Percentiles rank a stretch among this genome's conserved stretches.
These are phyloP conservation scores for Lordiphosa collinella DNA, from an alignment of 1,140 invertebrate species.

Conservation along the genomic window DNA sequence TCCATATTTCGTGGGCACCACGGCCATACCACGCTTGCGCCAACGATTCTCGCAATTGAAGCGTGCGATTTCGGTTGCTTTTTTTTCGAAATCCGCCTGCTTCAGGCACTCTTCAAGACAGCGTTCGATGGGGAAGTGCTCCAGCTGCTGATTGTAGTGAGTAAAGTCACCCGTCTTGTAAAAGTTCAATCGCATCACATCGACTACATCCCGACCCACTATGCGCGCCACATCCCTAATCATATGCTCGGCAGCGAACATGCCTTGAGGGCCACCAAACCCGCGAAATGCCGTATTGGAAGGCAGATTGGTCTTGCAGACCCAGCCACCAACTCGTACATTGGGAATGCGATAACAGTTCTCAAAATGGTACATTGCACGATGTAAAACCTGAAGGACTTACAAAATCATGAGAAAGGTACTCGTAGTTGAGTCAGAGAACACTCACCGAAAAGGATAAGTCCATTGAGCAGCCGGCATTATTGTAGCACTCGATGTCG, in stretches of 20 bases:
- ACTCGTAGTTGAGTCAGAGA: too few species aligned
- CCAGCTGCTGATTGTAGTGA: conserved; percentile 88
- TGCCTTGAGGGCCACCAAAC: conserved; percentile 94
- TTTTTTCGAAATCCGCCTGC: conserved; percentile 84
- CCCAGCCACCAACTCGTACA: conserved; percentile 83
- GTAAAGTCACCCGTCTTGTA: conserved; percentile 90
- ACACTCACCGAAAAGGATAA: conserved; percentile 88
- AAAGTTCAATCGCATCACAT: conserved; percentile 87
- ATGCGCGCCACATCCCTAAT: conserved; percentile 87
- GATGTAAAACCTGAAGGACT: conserved; percentile 86
- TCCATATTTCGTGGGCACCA: conserved; percentile 94
- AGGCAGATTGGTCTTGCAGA: conserved; percentile 91
- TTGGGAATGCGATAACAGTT: conserved; percentile 89
- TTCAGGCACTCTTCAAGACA: conserved; percentile 91
- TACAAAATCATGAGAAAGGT: too few species aligned
- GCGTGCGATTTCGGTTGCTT: conserved; percentile 82
- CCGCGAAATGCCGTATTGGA: conserved; percentile 95
- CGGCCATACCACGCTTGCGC: conserved; percentile 91
- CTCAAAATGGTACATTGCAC: conserved; percentile 89
- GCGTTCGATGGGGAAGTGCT: conserved; percentile 86
- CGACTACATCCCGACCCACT: conserved; percentile 82
- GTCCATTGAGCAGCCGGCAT: conserved; percentile 91
- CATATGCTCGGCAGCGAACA: conserved; percentile 90
- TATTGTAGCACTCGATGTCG: conserved; percentile 88
- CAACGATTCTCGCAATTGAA: conserved; percentile 92